Evolutionary conservation across 2,797 vertebrate species (phyloP), one percentile per base, ranked within the genome.

Genomic region (Brotula barbata): DNA sequence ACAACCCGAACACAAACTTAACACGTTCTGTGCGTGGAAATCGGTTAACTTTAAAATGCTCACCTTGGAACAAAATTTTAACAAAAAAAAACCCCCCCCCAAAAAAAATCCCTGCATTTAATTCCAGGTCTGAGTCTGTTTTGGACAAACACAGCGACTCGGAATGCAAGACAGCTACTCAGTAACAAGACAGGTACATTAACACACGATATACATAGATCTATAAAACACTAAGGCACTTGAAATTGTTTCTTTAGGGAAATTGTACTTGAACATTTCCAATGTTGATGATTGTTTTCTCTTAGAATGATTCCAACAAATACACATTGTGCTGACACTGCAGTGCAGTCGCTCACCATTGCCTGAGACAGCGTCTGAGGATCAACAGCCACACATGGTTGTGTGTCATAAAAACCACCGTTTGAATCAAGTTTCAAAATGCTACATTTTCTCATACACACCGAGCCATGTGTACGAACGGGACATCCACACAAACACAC

Each of bases 151-250:
- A 64, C 77, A 81, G 73, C 71, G 64, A 47, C 66, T 73, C 41
- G 64, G 78, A 80, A 83, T 73, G 70, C 75, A 64, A 81, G 64
- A 73, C 50, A 80, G 45, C 73, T 62, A 78, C 59, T 68, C 61
- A 73, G 60, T 60, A 78, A 87, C 86, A 74, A 80, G 68, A 87
- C 74, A 63, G 65, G 56, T 64, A 83, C 73, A 87, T 74, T 48
- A 70, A 85, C 65, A 71, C 66, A 76, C 72, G 57, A 55, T 74
- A 78, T 76, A 80, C 83, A 83, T 66, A 75, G 37, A 64, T 79
- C 79, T 68, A 83, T 74, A 80, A 81, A 87, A 89, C 76, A 86
- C 76, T 83, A 92, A 92, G 91, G 91, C 90, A 92, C 91, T 84
- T 73, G 73, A 54, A 82, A 57, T 73, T 60, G 71, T 64, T 77